Conservation (phyloP, 2,797 vertebrate genomes). For the Amphiprion clarkii region DNA sequence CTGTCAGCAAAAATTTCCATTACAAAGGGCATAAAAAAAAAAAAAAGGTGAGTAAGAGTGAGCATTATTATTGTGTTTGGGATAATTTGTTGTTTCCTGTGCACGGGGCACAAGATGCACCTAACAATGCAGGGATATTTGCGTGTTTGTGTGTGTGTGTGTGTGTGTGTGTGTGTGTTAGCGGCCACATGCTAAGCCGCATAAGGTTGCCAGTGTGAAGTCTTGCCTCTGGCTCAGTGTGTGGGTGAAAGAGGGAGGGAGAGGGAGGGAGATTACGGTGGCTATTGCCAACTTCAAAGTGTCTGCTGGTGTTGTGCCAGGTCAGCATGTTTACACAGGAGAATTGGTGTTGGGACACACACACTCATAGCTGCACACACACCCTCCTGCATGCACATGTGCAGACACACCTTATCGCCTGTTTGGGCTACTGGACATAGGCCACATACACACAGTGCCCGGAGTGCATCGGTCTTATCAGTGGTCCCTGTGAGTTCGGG, state of each 20-base stretch:
- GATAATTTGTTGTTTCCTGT: conserved; percentile 32
- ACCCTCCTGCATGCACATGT: conserved; percentile 45
- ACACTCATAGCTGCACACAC: conserved; percentile 10
- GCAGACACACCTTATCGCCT: conserved; percentile 55
- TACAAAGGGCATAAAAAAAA: conserved; percentile 24
- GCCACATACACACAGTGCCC: conserved; percentile 23
- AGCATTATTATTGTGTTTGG: conserved; percentile 22
- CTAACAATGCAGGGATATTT: conserved; percentile 21
- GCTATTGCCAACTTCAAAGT: conserved; percentile 82
- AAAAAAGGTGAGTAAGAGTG: neutral
- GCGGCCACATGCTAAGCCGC: conserved; percentile 62
- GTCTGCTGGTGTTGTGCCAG: conserved; percentile 78
- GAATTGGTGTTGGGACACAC: conserved; percentile 71
- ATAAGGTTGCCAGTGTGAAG: conserved; percentile 74
- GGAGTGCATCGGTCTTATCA: conserved; percentile 76
- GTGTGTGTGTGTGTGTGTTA: conserved; percentile 20
- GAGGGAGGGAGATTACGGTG: conserved; percentile 66
- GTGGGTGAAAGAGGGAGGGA: conserved; percentile 32
- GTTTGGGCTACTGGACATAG: conserved; percentile 41
- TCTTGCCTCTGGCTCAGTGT: conserved; percentile 63
- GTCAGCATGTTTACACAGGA: conserved; percentile 81
- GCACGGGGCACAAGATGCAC: conserved; percentile 15
- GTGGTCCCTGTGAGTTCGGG: conserved; percentile 74
- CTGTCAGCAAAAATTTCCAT: conserved; percentile 39
- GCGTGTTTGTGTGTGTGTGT: conserved; percentile 3